A percentile compares a stretch with the other conserved stretches of the same genome.
These are phyloP conservation scores for Dromius quadrimaculatus DNA, from an alignment of 2,888 invertebrate species.

Conservation along the genomic window DNA sequence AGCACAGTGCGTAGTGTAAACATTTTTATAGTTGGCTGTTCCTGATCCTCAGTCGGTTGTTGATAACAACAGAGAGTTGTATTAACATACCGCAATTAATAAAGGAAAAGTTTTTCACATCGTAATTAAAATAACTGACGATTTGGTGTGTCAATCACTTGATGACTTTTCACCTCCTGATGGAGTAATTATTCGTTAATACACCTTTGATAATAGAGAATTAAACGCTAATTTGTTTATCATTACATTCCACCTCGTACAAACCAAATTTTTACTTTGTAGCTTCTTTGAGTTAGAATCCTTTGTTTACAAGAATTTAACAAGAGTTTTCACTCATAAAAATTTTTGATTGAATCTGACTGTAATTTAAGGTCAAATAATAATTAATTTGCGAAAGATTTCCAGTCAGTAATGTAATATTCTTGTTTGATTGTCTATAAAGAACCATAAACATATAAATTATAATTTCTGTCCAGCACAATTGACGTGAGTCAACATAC, in stretches of 20 bases:
- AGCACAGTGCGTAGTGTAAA: slow-evolving; percentile 17
- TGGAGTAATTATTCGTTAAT: not conserved
- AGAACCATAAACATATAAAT: slow-evolving; percentile 30
- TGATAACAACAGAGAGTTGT: slow-evolving; percentile 15
- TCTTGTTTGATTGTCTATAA: slow-evolving; percentile 29
- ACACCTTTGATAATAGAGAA: not conserved
- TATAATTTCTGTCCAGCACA: slow-evolving; percentile 17
- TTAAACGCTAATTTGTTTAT: slow-evolving; percentile 34
- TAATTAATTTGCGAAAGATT: too few relatives aligned
- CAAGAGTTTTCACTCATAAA: too few relatives aligned
- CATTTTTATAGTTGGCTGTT: slow-evolving; percentile 35
- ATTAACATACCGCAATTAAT: slow-evolving; percentile 33
- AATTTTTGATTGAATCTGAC: too few relatives aligned
- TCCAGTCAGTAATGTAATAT: slow-evolving; percentile 27
- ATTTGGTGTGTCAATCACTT: slow-evolving; percentile 17
- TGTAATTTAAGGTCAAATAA: too few relatives aligned
- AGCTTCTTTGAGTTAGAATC: too few relatives aligned
- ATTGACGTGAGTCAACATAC: slow-evolving; percentile 32
- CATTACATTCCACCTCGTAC: too few relatives aligned
- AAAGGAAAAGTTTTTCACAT: slow-evolving; percentile 37
- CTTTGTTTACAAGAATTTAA: slow-evolving; percentile 9
- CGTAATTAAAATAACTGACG: slow-evolving; percentile 32
- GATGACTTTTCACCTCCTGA: slow-evolving; percentile 21
- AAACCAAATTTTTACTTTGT: too few relatives aligned
- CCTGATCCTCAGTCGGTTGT: slow-evolving; percentile 27